Evolutionary conservation across 2,888 invertebrate species (phyloP), one percentile per base, ranked within the genome.

Genomic region (Eristalinus aeneus): DNA sequence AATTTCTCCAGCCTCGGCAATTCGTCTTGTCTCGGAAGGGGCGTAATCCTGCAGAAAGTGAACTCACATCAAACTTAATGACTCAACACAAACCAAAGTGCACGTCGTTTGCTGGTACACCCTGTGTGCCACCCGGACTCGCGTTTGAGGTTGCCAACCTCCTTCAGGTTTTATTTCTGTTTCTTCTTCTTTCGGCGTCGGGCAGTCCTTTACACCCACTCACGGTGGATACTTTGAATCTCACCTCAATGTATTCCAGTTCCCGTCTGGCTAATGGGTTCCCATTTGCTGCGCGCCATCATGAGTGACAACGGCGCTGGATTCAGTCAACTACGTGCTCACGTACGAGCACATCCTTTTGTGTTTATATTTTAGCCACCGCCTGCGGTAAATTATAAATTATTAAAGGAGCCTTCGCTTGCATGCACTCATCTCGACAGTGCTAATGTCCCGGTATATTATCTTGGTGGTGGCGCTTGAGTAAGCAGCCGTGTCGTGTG

Each of bases 391-490:
- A 65, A 61, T 84, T 80, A 75, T 75, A 75, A 86, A 74, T 73
- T 71, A 82, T 86, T 77, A 82, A 77, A 69, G 67, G 67, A 61
- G 71, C 65, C 27, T 27, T 46, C 46, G 73, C 60, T 60, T 64
- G 64, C 58, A 81, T 77, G 76, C 77, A 81, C 58, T 86, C 77
- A 69, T 72, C 64, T 86, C 81, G 81, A 77, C 77, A 53, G 65
- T 86, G 81, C 72, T 86, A 81, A 86, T 86, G 73, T 75, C 39
- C 60, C 69, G 46, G 65, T 67, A 84, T 80, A 84, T 80, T 76
- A 39, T 63, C 67, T 23, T 32, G 58, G 58, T 69, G 67, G 54
- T 61, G 75, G 58, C 65, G 73, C 58, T 73, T 58, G 67, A 23
- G 54, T 69, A 54, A 81, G 65, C 36, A 61, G 74, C 0, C 8